These are phyloP conservation scores for Acrocephalus arundinaceus DNA, from an alignment of 2,113 vertebrate species.

Conservation along the genomic window DNA sequence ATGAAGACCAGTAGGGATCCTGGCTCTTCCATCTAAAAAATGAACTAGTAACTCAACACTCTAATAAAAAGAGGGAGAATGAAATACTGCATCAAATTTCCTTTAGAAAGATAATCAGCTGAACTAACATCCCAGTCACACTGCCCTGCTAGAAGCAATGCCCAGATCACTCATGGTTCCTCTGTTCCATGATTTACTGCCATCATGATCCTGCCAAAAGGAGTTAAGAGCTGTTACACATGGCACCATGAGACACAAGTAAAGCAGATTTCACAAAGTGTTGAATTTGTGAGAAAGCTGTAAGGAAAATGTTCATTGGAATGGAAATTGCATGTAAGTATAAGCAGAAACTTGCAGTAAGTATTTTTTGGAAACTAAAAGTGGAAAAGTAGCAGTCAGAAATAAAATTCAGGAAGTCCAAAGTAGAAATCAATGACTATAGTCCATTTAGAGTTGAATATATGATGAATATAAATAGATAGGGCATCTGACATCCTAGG, in stretches of 20 bases:
- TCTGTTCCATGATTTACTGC: not conserved
- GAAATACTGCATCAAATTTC: not conserved
- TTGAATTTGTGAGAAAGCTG: not conserved
- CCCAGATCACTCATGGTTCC: not conserved
- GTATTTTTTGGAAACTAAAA: constrained; percentile 30
- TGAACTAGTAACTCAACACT: not conserved
- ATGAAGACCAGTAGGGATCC: not conserved
- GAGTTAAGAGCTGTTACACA: not conserved
- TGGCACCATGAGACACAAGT: rapidly evolving
- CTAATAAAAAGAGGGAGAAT: not conserved
- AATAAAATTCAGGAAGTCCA: constrained; percentile 7
- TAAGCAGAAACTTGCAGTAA: not conserved
- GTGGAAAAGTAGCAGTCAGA: constrained; percentile 54
- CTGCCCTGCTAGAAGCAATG: not conserved
- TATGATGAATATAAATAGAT: not conserved
- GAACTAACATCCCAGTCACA: not conserved
- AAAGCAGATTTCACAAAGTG: not conserved
- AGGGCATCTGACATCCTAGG: not conserved
- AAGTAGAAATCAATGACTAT: constrained; percentile 2
- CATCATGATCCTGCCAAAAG: not conserved
- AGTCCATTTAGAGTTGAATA: not conserved
- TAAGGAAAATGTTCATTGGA: constrained; percentile 29
- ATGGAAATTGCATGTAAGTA: constrained; percentile 36
- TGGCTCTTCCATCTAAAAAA: not conserved
- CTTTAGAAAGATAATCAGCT: not conserved